Evolutionary conservation across 2,797 vertebrate species (phyloP), one percentile per base, ranked within the genome.

Genomic region (Urophycis tenuis): DNA sequence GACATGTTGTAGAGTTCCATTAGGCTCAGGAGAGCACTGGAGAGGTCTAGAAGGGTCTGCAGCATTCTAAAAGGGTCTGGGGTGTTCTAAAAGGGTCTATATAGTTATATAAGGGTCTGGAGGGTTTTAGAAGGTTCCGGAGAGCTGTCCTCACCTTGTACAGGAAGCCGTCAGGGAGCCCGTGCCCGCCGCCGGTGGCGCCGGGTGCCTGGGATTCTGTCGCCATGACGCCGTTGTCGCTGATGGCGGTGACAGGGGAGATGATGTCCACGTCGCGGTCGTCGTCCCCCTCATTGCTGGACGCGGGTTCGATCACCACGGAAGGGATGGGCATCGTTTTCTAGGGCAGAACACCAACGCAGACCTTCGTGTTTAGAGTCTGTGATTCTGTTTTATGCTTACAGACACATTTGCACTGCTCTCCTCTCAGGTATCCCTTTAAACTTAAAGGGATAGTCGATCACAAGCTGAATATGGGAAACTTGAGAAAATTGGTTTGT

Each of bases 291-390:
- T 99, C 97, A 0, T 98, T 94, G 91, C 97, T 99, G 71, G 96
- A 99, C 73, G 97, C 97, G 0, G 97, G 97, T 78, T 98, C 95
- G 79, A 98, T 97, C 77, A 98, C 92, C 29, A 99, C 96, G 0
- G 95, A 96, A 22, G 97, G 97, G 45, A 99, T 97, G 0, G 91
- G 88, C 93, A 94, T 92, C 76, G 90, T 93, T 74, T 94, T 93
- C 94, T 94, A 53, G 7, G 70, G 22, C 11, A 53, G 6, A 60
- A 29, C 29, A 67, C 60, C 12, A 10, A 29, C 19, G 25, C 53
- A 60, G 53, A 60, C 53, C n/a, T 60, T 60, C 15, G 19, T 8
- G n/a, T 7, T 53, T 53, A 9, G 11, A 39, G 36, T 39, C 8
- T 39, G 36, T 39, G 36, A 39, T 39, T 39, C 36, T 39, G 8